Base-by-base conservation (phyloP, 2,113 vertebrate genomes). In the Centropristis striata region DNA sequence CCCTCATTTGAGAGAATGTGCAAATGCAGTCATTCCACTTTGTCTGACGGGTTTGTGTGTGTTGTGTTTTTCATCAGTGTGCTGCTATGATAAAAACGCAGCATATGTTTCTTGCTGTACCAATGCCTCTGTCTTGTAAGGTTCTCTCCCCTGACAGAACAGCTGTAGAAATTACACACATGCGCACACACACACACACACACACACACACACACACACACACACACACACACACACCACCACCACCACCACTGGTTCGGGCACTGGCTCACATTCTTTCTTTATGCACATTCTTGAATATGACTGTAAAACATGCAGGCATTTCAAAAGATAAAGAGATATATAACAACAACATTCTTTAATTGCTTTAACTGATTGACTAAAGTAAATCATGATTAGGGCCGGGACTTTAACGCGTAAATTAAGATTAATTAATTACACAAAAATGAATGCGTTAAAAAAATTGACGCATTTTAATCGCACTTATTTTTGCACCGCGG, bases 91-190 rank as follows among this genome's bases (percentile, higher is more conserved):
- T 91, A 85, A 92, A 90, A 84, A 74, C 1, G 20, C 79, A 86
- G 72, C 91, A 91, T 91, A 81, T 90, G 88, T 90, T 90, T 61
- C 47, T 58, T 70, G 72, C 54, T 84, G 87, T 90, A 79, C 50
- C 51, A 36, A 69, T 47, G 21, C n/a, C 49, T 79, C 78, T 71
- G 46, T 44, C 81, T 78, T 91, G 87, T 88, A 88, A 85, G 84
- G 87, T 74, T 64, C 61, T 75, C 46, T 88, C 90, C 87, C 81
- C 63, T 75, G 89, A 90, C 77, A 87, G 54, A 90, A 93, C 90
- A 89, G 78, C 83, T 92, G 85, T 75, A 76, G 85, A 75, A 87
- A 77, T 78, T 75, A 88, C 64, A 74, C 79, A 71, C 75, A 71
- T 27, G 46, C 68, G 71, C 20, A 49, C 41, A 51, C 37, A 67